Percentiles rank a stretch among this genome's conserved stretches.
These are phyloP conservation scores for Chydorus sphaericus DNA, from an alignment of 2,888 invertebrate genomes.

Conservation along the genomic window DNA sequence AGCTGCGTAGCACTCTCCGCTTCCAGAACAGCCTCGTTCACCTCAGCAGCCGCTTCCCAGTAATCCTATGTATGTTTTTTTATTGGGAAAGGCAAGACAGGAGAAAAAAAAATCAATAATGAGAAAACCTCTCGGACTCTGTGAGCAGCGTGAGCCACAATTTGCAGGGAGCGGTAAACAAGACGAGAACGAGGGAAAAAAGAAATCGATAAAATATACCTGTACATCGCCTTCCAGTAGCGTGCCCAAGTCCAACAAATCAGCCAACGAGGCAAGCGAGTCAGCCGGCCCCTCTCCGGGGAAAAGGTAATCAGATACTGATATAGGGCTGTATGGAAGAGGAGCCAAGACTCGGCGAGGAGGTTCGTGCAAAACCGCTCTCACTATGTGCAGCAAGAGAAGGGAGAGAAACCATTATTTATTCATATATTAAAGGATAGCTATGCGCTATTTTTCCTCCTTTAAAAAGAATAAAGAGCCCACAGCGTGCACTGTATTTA, in stretches of 20 bases:
- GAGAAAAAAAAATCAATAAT: background rate
- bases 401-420: too few species aligned
- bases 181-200: background rate
- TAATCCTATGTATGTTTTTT: too few species aligned
- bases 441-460: too few species aligned
- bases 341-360: conserved; percentile 69
- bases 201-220: background rate
- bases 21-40: background rate
- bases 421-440: too few species aligned
- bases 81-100: too few species aligned
- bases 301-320: conserved; percentile 78
- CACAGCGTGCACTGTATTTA: too few species aligned
- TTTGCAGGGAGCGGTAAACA: background rate
- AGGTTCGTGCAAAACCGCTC: conserved; percentile 71
- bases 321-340: conserved; percentile 45
- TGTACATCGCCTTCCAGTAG: conserved; percentile 9
- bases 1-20: background rate
- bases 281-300: conserved; percentile 77
- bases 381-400: conserved; percentile 35
- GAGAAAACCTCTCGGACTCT: background rate
- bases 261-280: conserved; percentile 60
- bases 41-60: background rate
- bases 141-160: too few species aligned
- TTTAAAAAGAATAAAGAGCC: too few species aligned
- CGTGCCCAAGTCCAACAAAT: conserved; percentile 53